phyloP scores from a whole-genome alignment of 2,797 vertebrate genomes.

The Telmatherina bonti region DNA sequence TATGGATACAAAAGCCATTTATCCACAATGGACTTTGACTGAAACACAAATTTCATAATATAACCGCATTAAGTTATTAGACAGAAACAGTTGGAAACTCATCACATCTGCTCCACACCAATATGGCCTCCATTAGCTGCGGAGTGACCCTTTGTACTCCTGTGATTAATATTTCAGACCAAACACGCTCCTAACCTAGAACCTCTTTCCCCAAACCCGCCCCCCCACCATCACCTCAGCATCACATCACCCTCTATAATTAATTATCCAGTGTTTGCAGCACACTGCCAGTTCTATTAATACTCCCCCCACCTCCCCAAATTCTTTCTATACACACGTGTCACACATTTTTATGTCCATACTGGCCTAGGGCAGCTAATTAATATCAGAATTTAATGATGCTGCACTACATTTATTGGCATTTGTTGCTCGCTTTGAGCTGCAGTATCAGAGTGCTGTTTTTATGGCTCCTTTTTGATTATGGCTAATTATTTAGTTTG shows the following conservation, averaged over 20 bases:
- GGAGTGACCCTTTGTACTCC: constrained; percentile 64
- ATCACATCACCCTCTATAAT: constrained; percentile 70
- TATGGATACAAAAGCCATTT: constrained; percentile 38
- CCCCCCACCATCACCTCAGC: constrained; percentile 52
- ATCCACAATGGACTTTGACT: constrained; percentile 55
- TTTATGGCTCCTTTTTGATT: constrained; percentile 35
- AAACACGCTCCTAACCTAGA: constrained; percentile 57
- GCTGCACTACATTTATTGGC: constrained; percentile 66
- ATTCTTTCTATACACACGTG: constrained; percentile 24
- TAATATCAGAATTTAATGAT: constrained; percentile 69
- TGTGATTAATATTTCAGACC: constrained; percentile 78
- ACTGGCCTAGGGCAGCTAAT: constrained; percentile 65
- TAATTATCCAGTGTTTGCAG: constrained; percentile 71
- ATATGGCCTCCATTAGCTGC: constrained; percentile 70
- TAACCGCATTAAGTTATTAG: constrained; percentile 65
- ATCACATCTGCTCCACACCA: constrained; percentile 51
- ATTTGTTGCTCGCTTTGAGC: constrained; percentile 54
- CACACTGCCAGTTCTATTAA: constrained; percentile 65
- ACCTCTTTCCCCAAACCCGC: constrained; percentile 35
- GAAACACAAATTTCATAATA: constrained; percentile 48
- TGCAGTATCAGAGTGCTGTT: constrained; percentile 19
- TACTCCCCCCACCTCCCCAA: constrained; percentile 44
- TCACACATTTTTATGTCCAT: constrained; percentile 49
- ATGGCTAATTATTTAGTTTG: constrained; percentile 12
- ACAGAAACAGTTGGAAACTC: constrained; percentile 66